These are phyloP conservation scores for Pilophorus perplexus DNA, from an alignment of 2,888 invertebrate genomes.

Conservation along the genomic window DNA sequence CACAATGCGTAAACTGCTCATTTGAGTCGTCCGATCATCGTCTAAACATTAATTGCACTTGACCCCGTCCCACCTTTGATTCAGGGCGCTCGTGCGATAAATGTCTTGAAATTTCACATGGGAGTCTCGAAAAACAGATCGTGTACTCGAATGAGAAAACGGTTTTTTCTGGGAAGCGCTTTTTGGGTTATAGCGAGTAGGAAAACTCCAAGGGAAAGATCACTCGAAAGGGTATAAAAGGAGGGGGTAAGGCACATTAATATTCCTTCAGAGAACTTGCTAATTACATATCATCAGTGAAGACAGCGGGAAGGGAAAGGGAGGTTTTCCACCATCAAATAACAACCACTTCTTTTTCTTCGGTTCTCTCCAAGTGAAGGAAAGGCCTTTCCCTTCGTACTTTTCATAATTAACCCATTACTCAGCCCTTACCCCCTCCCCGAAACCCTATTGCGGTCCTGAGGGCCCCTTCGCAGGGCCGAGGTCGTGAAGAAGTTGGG, in stretches of 20 bases:
- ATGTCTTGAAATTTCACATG: too few relatives aligned
- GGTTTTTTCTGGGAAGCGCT: too few relatives aligned
- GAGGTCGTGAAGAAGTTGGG: constrained; percentile 9
- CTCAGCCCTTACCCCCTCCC: constrained; percentile 17
- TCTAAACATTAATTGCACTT: too few relatives aligned
- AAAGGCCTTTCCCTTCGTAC: constrained; percentile 7
- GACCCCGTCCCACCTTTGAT: too few relatives aligned
- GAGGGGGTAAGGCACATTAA: constrained; percentile 22
- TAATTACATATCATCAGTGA: constrained; percentile 35
- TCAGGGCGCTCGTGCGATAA: too few relatives aligned
- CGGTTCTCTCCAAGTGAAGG: constrained; percentile 3
- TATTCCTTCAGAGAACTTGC: constrained; percentile 39
- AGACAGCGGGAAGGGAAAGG: constrained; percentile 3
- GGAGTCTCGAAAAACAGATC: too few relatives aligned
- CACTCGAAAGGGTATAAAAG: constrained; percentile 4
- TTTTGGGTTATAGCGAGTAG: too few relatives aligned
- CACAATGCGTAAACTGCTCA: too few relatives aligned
- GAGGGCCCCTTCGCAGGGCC: not conserved
- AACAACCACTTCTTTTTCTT: constrained; percentile 38
- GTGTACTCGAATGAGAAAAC: too few relatives aligned
- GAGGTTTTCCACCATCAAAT: constrained; percentile 35
- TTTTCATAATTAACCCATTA: constrained; percentile 43
- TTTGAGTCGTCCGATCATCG: too few relatives aligned
- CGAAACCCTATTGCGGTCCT: not conserved
- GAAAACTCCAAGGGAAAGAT: constrained; percentile 4